Evolutionary conservation across 2,797 vertebrate species (phyloP).

Genomic region (Sandelia bainsii): DNA sequence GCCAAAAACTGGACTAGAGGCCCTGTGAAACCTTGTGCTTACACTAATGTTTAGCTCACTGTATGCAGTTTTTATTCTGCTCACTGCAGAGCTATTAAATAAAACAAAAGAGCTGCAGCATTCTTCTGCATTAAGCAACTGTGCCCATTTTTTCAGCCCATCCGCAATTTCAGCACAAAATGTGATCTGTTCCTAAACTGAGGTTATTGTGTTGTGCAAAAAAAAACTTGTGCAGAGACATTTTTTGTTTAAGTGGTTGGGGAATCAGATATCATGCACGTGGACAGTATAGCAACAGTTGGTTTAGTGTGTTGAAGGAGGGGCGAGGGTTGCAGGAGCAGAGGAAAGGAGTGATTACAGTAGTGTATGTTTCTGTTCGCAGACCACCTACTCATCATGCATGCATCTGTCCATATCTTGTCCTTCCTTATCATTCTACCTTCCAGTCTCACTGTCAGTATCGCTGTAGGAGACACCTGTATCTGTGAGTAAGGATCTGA

Average conservation of each 20-base stretch:
- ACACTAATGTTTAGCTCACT: conserved; percentile 30
- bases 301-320: conserved; percentile 35
- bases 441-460: conserved; percentile 53
- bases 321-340: conserved; percentile 43
- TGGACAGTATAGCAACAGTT: conserved; percentile 39
- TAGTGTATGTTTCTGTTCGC: conserved; percentile 46
- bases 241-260: conserved; percentile 37
- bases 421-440: conserved; percentile 38
- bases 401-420: conserved; percentile 46
- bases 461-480: conserved; percentile 61
- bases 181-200: conserved; percentile 53
- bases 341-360: conserved; percentile 18
- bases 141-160: conserved; percentile 49
- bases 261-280: conserved; percentile 48
- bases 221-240: conserved; percentile 17
- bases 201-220: conserved; percentile 35
- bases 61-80: conserved; percentile 48
- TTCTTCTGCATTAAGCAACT: conserved; percentile 53
- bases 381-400: conserved; percentile 55
- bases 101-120: conserved; percentile 57
- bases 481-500: conserved; percentile 64
- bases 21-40: conserved; percentile 41
- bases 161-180: conserved; percentile 74
- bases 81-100: conserved; percentile 52
- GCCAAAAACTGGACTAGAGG: conserved; percentile 65